Percentiles rank a stretch among this genome's conserved stretches.
These are phyloP conservation scores for Callimorpha dominula DNA, from an alignment of 2,888 invertebrate species.

Conservation along the genomic window DNA sequence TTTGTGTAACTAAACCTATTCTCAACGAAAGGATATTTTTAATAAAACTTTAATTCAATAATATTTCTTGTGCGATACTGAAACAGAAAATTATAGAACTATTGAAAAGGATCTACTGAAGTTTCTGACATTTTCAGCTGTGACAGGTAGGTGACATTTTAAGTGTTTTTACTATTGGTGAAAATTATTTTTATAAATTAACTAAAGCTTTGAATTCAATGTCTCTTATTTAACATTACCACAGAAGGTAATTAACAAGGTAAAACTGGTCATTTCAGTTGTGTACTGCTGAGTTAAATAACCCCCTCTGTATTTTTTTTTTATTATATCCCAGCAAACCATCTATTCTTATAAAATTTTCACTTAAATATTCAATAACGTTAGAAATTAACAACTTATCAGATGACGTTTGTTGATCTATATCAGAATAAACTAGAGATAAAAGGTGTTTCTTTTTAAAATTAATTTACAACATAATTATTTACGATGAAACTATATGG, in stretches of 20 bases:
- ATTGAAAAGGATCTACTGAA: conserved; percentile 52
- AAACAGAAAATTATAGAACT: conserved; percentile 48
- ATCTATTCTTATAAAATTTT: background rate
- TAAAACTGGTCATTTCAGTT: background rate
- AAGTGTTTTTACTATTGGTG: background rate
- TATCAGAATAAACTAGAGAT: conserved; percentile 38
- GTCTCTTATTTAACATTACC: background rate
- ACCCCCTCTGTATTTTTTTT: background rate
- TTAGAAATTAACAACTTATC: background rate
- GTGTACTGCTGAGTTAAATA: background rate
- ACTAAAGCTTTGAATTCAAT: background rate
- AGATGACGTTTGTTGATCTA: conserved; percentile 8
- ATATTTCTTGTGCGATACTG: conserved; percentile 50
- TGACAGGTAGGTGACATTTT: conserved; percentile 58
- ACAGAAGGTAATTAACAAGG: background rate
- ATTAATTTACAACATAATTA: conserved; percentile 27
- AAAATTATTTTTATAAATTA: background rate
- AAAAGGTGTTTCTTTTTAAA: conserved; percentile 15
- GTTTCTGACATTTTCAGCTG: conserved; percentile 49
- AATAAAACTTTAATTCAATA: conserved; percentile 48
- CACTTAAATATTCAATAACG: background rate
- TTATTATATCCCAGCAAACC: too few relatives aligned
- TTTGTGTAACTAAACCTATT: conserved; percentile 64
- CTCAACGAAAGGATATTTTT: conserved; percentile 59
- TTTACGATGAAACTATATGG: conserved; percentile 23